These are phyloP conservation scores for Trialeurodes vaporariorum DNA, from an alignment of 1,140 invertebrate genomes.

Conservation along the genomic window DNA sequence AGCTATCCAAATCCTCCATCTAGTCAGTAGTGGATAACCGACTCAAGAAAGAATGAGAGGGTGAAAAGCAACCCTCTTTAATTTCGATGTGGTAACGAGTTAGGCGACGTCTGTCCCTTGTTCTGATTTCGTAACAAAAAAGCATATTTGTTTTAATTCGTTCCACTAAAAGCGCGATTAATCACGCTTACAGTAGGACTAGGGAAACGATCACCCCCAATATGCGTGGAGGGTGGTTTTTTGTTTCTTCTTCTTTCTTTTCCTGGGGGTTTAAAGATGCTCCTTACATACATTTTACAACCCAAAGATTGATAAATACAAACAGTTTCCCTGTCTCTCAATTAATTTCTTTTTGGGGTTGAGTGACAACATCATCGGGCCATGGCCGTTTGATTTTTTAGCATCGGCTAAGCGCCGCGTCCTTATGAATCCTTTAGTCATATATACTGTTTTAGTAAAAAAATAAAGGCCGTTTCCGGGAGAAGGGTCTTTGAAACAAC, in stretches of 20 bases:
- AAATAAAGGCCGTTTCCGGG: too few relatives aligned
- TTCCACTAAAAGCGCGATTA: neutral
- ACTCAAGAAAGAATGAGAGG: too few relatives aligned
- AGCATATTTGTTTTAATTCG: neutral
- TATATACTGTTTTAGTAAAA: too few relatives aligned
- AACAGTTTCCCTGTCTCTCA: neutral
- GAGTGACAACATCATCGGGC: too few relatives aligned
- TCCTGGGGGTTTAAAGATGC: neutral
- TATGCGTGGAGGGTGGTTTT: neutral
- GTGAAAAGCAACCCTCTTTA: too few relatives aligned
- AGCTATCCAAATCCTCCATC: neutral
- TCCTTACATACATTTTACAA: neutral
- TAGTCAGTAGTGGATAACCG: too few relatives aligned
- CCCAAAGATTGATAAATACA: neutral
- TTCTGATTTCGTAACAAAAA: neutral
- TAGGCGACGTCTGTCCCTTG: neutral
- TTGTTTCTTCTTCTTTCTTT: neutral
- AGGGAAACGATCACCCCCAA: too few relatives aligned
- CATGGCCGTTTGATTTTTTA: too few relatives aligned
- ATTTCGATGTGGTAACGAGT: neutral
- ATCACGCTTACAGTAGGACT: neutral
- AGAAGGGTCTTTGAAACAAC: too few relatives aligned
- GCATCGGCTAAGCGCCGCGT: too few relatives aligned
- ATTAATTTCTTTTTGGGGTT: too few relatives aligned
- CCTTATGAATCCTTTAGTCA: too few relatives aligned